Evolutionary conservation across 2,113 vertebrate genomes (phyloP), one percentile per base, ranked within the genome.

Genomic region (Callithrix jacchus): DNA sequence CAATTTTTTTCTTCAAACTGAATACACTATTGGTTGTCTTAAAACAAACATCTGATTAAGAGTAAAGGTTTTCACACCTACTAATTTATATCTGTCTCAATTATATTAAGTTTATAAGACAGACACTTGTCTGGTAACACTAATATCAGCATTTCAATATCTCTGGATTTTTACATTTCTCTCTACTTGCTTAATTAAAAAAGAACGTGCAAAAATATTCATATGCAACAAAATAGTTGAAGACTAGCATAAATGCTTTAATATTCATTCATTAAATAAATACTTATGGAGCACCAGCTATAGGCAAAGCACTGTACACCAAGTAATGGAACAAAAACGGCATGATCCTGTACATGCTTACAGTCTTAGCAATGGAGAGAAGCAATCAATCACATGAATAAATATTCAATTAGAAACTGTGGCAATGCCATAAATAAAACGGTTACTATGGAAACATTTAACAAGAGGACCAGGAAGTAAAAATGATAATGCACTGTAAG

Each of bases 381-480:
- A 97, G 89, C 68, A 52, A 64, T 45, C 23, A 87, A 81, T 87
- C 27, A 84, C 64, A 79, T 40, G 70, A 97, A 83, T 70, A 94
- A 81, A 91, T 58, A 93, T 1, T 58, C 20, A 95, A 94, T 70
- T 68, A 64, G 23, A 89, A 93, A 85, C 16, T 47, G 45, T n/a
- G 87, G 56, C 45, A 94, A 81, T 45, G 37, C 11, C n/a, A 77
- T 16, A 32, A 92, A 91, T 30, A 16, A 85, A 95, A 73, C 61
- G 25, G 7, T 23, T 80, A 45, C n/a, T 54, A 76, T 23, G 11
- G 73, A 70, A 92, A 95, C 27, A 95, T 70, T 77, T 76, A 91
- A 93, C 11, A 68, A 37, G 27, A 91, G 27, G 21, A 91, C 5
- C 17, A 54, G 27, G 17, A 17, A 79, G 40, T 93, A 79, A 89